phyloP scores from a whole-genome alignment of 1,140 invertebrate species.

The Acromyrmex charruanus region DNA sequence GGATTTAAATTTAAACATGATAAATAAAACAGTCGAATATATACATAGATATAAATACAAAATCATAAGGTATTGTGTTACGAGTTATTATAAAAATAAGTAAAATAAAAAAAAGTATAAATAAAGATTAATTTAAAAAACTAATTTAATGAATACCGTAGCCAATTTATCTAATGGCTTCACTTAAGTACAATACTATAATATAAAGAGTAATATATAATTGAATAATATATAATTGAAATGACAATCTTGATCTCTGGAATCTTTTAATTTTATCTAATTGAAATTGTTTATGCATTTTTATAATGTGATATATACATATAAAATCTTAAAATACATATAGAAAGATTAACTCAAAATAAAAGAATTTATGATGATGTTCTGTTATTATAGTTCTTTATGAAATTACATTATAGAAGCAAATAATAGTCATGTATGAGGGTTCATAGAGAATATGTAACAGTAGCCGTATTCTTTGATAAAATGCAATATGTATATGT shows the following conservation, averaged over 20 bases:
- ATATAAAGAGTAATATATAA: not conserved
- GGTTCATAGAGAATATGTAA: not conserved
- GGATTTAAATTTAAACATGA: not conserved
- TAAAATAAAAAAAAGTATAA: not conserved
- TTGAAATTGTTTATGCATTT: not conserved
- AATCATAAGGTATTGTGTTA: not conserved
- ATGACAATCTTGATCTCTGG: not conserved
- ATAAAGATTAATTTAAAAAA: conserved; percentile 10
- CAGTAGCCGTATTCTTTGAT: not conserved
- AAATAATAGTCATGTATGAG: not conserved
- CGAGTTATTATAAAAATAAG: not conserved
- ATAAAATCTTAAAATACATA: not conserved
- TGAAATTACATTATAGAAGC: conserved; percentile 13
- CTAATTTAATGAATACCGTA: not conserved
- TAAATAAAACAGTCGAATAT: not conserved
- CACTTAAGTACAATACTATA: too few relatives aligned
- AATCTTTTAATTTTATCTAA: conserved; percentile 1
- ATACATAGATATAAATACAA: not conserved
- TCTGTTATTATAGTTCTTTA: not conserved
- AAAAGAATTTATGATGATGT: not conserved
- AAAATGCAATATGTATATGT: not conserved
- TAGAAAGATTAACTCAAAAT: not conserved
- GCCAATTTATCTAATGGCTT: too few relatives aligned
- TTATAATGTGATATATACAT: not conserved
- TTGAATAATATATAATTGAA: not conserved